Base-by-base conservation (phyloP, 2,888 invertebrate genomes). In the Sarcophaga subvicina region DNA sequence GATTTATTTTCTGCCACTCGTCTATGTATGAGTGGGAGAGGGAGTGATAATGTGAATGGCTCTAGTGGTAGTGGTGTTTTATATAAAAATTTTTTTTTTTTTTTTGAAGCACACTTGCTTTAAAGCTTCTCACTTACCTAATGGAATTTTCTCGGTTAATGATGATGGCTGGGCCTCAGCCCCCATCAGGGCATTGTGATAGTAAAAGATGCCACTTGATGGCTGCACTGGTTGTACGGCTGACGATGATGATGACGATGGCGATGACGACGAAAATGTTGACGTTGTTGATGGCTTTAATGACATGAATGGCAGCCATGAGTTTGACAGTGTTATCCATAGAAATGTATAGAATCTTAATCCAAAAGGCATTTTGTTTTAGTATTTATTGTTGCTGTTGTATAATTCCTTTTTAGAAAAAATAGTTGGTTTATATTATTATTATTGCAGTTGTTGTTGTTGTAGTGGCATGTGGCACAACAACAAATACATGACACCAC, bases 121-220 rank as follows among this genome's bases (percentile, higher is more conserved):
- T 76, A 77, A 72, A 80, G 71, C 75, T 79, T 47, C 81, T 89
- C 87, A 92, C 93, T 93, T 91, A 93, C 93, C 93, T 89, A 93
- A 91, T 86, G 93, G 93, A 88, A 93, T 93, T 92, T 93, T 93
- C 91, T 93, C 93, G 89, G 93, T 93, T 90, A 93, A 91, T 90
- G 93, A 91, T 90, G 93, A 92, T 90, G 92, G 91, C 89, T 93
- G 93, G 80, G 92, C 93, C 81, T 79, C 84, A 79, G 81, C 84
- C 76, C 84, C 87, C 87, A 87, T 79, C 75, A 87, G 47, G 27
- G 81, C 71, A 79, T 76, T 84, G 69, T 82, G 81, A 84, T 82
- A 77, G 72, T 86, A 82, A 79, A 82, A 84, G 81, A 49, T 80
- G 84, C 76, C 80, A 78, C 83, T 80, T 72, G 82, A 85, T 77